These are phyloP conservation scores for Malurus melanocephalus DNA, from an alignment of 2,113 vertebrate genomes.

Conservation along the genomic window DNA sequence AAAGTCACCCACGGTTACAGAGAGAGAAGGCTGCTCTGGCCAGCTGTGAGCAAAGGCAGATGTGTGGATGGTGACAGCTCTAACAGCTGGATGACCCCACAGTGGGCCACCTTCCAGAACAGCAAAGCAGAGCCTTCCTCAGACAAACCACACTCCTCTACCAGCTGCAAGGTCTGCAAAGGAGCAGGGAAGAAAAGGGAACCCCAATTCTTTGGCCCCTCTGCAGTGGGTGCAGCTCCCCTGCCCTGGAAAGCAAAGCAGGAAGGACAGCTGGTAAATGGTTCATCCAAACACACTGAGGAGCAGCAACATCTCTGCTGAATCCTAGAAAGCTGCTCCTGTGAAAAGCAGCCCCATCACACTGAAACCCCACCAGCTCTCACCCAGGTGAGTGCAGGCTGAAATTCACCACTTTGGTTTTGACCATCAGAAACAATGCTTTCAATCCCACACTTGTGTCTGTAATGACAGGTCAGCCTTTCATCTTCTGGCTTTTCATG, in stretches of 20 bases:
- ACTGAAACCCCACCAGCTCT: neutral
- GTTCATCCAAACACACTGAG: neutral
- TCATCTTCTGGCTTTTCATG: neutral
- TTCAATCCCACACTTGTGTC: neutral
- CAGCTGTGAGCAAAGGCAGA: slow-evolving; percentile 58
- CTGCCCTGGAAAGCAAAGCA: fast-evolving
- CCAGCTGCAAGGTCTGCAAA: neutral
- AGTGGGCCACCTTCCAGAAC: neutral
- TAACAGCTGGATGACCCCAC: slow-evolving; percentile 58
- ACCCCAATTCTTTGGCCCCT: neutral
- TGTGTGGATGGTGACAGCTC: slow-evolving; percentile 45
- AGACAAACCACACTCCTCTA: neutral
- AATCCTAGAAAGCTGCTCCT: neutral
- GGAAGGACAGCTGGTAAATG: fast-evolving
- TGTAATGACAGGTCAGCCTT: neutral
- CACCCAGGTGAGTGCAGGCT: neutral
- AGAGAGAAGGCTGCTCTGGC: slow-evolving; percentile 39
- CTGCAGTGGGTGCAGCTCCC: neutral
- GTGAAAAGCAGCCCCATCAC: neutral
- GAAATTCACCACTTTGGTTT: neutral
- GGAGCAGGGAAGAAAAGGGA: neutral
- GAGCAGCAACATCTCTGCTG: neutral
- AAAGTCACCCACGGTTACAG: slow-evolving; percentile 3
- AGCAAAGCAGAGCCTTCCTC: neutral
- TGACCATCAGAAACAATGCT: neutral